Evolutionary conservation across 2,888 invertebrate species (phyloP), one percentile per base, ranked within the genome.

Genomic region (Platerodrilus igneus): DNA sequence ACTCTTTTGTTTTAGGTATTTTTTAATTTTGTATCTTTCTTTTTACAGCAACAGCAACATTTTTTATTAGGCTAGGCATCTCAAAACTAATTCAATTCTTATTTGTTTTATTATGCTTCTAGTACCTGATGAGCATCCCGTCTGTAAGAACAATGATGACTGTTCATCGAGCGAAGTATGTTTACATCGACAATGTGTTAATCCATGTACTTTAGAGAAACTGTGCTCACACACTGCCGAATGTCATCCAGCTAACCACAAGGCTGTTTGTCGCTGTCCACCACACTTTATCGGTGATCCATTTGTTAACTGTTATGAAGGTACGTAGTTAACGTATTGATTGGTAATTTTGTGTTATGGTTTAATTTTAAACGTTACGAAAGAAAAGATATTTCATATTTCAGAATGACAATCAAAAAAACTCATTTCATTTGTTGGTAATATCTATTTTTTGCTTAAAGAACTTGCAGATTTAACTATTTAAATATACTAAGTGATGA

Each of bases 181-280:
- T 52, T 62, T 82, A 33, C 81, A 82, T 54, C 75, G 80, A 31
- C 75, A 74, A 38, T 91, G 91, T 59, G 75, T 82, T n/a, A 81
- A 83, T 62, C 88, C 86, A 1, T 91, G 91, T 59, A 68, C 71
- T 1, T 66, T 72, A 5, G 75, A 75, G 13, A 81, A 78, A 53
- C 81, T 84, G 3, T 92, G 91, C 60, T 86, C 88, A 3, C 67
- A 74, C 3, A 83, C 83, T 14, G 90, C 90, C 0, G 79, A 84
- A 54, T 92, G 92, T 58, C 75, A 77, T 42, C 81, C 86, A 1
- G 70, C 75, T 40, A 78, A 81, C 43, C 92, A 92, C 63, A 79
- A 80, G 46, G 86, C 88, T 4, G 69, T 77, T 2, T 92, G 92
- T 63, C 75, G 74, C 34, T 92, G 92, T 61, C 79, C 85, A 27